phyloP scores from a whole-genome alignment of 1,140 invertebrate species.

The Apocrypta bakeri region DNA sequence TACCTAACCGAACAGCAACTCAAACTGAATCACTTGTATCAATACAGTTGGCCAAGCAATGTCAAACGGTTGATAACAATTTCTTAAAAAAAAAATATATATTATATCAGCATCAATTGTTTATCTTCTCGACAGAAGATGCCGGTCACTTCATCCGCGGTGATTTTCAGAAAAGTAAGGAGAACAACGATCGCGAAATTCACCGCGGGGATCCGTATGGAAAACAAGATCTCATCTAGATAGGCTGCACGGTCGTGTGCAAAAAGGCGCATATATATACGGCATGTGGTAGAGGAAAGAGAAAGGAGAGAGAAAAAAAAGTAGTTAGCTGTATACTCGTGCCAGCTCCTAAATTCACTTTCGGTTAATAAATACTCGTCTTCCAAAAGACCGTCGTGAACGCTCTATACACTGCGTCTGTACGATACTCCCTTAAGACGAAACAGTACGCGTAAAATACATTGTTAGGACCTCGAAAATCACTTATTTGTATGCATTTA shows the following conservation, averaged over 20 bases:
- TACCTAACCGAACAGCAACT: no score
- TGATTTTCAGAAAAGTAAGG: constrained; percentile 63
- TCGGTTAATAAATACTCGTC: constrained; percentile 24
- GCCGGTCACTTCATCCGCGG: constrained; percentile 45
- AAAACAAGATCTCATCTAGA: constrained; percentile 74
- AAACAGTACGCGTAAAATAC: no score
- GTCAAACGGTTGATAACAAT: no score
- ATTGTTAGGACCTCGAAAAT: no score
- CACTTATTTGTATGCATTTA: no score
- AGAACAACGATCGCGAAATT: constrained; percentile 65
- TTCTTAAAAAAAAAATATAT: no score
- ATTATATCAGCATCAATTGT: no score
- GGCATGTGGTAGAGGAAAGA: constrained; percentile 31
- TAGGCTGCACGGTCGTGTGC: constrained; percentile 53
- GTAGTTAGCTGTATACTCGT: background rate
- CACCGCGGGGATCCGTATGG: constrained; percentile 65
- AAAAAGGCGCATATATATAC: constrained; percentile 23
- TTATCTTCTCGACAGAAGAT: constrained; percentile 1
- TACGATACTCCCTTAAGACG: no score
- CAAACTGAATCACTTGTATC: no score
- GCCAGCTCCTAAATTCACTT: constrained; percentile 46
- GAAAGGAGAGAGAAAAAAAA: constrained; percentile 45
- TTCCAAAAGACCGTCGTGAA: constrained; percentile 32
- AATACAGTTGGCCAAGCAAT: no score
- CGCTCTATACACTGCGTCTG: no score